Evolutionary conservation across 2,113 vertebrate genomes (phyloP).

Genomic region (Phainopepla nitens): DNA sequence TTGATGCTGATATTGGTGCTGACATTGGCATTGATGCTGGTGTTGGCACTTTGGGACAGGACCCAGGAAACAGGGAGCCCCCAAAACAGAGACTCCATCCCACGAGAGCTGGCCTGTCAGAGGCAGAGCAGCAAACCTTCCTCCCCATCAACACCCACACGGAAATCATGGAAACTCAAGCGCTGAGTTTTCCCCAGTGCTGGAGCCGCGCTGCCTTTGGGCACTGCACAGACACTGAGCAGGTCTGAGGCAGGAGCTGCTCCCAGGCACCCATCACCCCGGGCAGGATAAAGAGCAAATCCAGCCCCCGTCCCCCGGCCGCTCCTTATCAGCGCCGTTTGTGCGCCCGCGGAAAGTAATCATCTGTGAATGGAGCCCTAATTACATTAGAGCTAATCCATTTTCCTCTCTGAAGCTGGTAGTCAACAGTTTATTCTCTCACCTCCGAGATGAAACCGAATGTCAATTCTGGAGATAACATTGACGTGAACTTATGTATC

Average conservation of each 20-base stretch:
- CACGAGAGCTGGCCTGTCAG: rapidly evolving
- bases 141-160: rapidly evolving
- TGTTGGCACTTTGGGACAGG: background rate
- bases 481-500: slow-evolving; percentile 70
- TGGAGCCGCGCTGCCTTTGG: background rate
- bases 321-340: slow-evolving; percentile 15
- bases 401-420: slow-evolving; percentile 64
- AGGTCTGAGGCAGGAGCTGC: background rate
- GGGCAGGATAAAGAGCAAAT: background rate
- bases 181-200: no score
- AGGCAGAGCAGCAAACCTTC: background rate
- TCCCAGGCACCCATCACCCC: background rate
- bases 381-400: slow-evolving; percentile 63
- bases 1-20: background rate
- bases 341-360: slow-evolving; percentile 18
- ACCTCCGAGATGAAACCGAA: slow-evolving; percentile 74
- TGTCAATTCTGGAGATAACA: slow-evolving; percentile 71
- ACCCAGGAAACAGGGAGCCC: background rate
- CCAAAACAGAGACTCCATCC: rapidly evolving
- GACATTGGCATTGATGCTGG: background rate
- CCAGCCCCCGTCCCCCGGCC: background rate
- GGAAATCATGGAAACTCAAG: background rate
- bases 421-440: slow-evolving; percentile 73
- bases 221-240: rapidly evolving
- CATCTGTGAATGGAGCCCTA: slow-evolving; percentile 40